Percentiles rank a stretch among this genome's conserved stretches.
Conservation (phyloP, 2,797 vertebrate genomes). For the Phaenicophaeus curvirostris region DNA sequence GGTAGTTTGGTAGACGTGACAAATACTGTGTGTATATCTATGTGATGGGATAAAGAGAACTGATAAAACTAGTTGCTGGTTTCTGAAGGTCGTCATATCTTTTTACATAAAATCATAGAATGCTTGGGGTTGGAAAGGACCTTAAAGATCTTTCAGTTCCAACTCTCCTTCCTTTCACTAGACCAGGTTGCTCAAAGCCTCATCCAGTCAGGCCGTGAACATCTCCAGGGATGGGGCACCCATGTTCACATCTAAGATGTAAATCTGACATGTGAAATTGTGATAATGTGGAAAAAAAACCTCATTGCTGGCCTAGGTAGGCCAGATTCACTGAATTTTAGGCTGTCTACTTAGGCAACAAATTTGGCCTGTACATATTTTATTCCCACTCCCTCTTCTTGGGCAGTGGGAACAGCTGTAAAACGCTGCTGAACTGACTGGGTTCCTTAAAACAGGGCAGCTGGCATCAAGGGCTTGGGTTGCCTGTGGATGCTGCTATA, state of each 20-base stretch:
- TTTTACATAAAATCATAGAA: not conserved
- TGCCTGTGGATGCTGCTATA: conserved; percentile 58
- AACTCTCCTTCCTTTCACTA: no score
- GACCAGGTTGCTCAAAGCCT: no score
- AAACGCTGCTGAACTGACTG: not conserved
- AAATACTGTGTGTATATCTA: not conserved
- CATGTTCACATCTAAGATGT: no score
- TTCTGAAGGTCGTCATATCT: not conserved
- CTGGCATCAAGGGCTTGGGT: conserved; percentile 32
- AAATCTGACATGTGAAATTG: not conserved
- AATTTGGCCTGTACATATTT: conserved; percentile 14
- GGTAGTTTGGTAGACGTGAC: not conserved
- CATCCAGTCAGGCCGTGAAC: no score
- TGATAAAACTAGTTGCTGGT: not conserved
- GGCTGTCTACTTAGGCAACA: not conserved
- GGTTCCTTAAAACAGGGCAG: conserved; percentile 11
- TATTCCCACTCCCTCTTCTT: not conserved
- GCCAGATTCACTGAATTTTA: not conserved
- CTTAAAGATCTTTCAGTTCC: no score
- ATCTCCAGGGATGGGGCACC: no score
- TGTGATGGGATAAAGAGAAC: not conserved
- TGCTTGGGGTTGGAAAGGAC: no score
- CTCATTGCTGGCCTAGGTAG: not conserved
- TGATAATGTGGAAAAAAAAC: not conserved
- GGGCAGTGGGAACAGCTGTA: not conserved